phyloP scores from a whole-genome alignment of 2,797 vertebrate species.

The Gadopsis marmoratus region DNA sequence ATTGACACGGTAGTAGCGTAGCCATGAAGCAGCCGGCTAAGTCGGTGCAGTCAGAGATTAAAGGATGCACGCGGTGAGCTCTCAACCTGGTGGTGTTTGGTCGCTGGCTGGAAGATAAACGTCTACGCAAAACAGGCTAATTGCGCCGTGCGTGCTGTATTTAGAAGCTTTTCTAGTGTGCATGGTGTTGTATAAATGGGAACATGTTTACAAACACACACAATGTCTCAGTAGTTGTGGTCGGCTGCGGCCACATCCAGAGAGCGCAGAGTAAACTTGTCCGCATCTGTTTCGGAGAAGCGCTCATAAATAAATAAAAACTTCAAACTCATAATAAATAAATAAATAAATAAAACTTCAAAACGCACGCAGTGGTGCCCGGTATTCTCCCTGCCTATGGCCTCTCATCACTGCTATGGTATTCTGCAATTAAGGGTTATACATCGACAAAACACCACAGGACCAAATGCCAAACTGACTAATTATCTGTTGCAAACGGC shows the following conservation, averaged over 20 bases:
- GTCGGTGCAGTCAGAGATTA: constrained; percentile 62
- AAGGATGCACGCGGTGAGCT: constrained; percentile 49
- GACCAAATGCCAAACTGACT: constrained; percentile 54
- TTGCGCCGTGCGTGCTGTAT: constrained; percentile 54
- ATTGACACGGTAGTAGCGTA: constrained; percentile 66
- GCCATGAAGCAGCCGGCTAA: constrained; percentile 64
- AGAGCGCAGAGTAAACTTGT: constrained; percentile 58
- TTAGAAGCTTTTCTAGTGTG: constrained; percentile 68
- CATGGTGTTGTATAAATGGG: constrained; percentile 57
- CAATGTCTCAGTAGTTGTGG: constrained; percentile 63
- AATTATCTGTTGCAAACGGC: constrained; percentile 60
- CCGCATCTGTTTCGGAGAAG: constrained; percentile 70
- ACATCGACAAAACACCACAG: constrained; percentile 49
- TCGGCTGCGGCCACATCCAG: constrained; percentile 49
- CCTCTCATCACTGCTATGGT: constrained; percentile 66
- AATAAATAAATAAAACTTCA: constrained; percentile 56
- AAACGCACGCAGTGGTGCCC: constrained; percentile 59
- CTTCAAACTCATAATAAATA: constrained; percentile 60
- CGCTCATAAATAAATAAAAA: constrained; percentile 68
- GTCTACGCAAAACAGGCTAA: constrained; percentile 53
- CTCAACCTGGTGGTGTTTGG: constrained; percentile 55
- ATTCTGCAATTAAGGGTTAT: constrained; percentile 73
- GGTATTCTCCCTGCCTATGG: constrained; percentile 47
- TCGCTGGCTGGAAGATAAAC: constrained; percentile 50
- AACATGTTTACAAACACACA: constrained; percentile 68